Conservation (phyloP, 2,113 vertebrate species). For the Nanorana parkeri region DNA sequence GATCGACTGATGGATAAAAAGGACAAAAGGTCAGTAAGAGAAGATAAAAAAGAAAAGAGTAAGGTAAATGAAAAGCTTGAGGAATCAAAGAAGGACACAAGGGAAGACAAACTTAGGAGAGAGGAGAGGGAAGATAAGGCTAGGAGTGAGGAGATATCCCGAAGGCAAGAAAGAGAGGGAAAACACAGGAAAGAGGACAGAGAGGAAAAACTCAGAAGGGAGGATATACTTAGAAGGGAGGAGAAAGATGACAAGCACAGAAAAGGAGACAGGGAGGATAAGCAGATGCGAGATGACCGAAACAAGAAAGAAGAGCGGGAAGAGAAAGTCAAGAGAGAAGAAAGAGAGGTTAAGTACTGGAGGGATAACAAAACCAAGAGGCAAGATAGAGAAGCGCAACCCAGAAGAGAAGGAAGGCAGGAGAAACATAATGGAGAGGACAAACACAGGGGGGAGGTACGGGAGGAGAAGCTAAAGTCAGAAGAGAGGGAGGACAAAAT, state of each 20-base stretch:
- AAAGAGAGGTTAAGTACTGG: background rate
- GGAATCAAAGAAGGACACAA: conserved; percentile 11
- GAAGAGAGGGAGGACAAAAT: background rate
- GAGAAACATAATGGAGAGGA: conserved; percentile 66
- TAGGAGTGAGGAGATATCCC: background rate
- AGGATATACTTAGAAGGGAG: background rate
- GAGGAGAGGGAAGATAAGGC: background rate
- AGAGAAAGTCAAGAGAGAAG: conserved; percentile 1
- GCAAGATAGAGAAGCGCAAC: background rate
- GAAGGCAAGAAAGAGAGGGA: conserved; percentile 62
- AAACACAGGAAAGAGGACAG: conserved; percentile 11
- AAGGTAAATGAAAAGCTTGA: conserved; percentile 1
- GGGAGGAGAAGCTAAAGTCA: background rate
- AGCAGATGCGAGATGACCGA: conserved; percentile 61
- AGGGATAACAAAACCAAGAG: background rate
- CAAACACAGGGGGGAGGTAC: conserved; percentile 29
- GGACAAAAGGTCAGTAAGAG: conserved; percentile 41
- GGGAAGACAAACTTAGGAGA: background rate
- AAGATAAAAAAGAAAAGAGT: background rate
- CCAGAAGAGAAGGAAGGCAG: background rate
- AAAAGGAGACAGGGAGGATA: background rate
- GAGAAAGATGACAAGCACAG: background rate
- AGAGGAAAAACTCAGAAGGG: background rate
- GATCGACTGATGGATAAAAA: conserved; percentile 68
- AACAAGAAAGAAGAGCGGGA: too few species aligned